Evolutionary conservation across 1,140 invertebrate species (phyloP), one percentile per base, ranked within the genome.

Genomic region (Heliconius hewitsoni): DNA sequence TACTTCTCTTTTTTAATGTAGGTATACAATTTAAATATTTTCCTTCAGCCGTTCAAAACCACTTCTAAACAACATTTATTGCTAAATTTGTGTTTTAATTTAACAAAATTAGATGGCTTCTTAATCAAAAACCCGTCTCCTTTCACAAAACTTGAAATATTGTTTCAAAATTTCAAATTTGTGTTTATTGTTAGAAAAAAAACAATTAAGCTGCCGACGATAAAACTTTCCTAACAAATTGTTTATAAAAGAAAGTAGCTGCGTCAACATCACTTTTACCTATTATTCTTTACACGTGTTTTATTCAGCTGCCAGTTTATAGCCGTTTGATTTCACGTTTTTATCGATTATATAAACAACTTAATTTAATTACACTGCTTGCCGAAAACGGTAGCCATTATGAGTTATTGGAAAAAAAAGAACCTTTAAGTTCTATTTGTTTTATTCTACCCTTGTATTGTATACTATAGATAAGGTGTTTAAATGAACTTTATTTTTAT

Each of bases 211-310:
- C 4, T 66, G 23, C 60, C 60, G 2, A 30, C 60, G 60, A 66
- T 30, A 30, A 66, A 66, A 66, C 60, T 66, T 66, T 66, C 9
- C 9, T 27, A 66, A 66, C 8, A 30, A 13, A 27, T 30, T 30
- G 27, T 3, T 66, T 66, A 30, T 66, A 30, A 66, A 66, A 66
- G 60, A 66, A 66, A 66, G 60, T 66, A 13, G 60, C 23, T 66
- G 30, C 60, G 11, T 27, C 60, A 66, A 66, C 13, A 66, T 30
- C 60, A 66, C 60, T 66, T 30, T 66, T 66, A 66, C 60, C 60
- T 66, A 30, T 66, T 66, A 66, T 66, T 66, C 27, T 27, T 66
- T 66, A 66, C 23, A 66, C 27, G 60, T 66, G 60, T 66, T 66
- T 66, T 60, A 60, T 66, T 66, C 60, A 27, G 23, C 11, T 66